Conservation (phyloP, 2,797 vertebrate genomes). For the Morus bassanus region DNA sequence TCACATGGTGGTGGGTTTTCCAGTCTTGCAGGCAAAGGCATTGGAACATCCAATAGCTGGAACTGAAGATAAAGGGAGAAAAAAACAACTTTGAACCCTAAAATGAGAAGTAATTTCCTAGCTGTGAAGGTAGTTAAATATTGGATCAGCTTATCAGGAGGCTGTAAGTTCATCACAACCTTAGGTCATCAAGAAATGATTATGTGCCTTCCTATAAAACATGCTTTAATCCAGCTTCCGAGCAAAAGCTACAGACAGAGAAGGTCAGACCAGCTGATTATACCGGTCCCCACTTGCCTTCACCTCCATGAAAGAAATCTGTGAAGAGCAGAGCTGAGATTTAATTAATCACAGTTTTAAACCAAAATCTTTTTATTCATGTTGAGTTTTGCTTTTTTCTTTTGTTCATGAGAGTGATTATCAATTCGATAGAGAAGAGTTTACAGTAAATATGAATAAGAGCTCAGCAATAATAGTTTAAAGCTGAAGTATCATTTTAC, state of each 20-base stretch:
- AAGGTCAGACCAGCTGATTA: not conserved
- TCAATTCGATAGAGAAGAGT: not conserved
- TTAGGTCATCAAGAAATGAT: not conserved
- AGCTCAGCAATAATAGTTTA: slow-evolving; percentile 15
- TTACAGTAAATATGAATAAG: slow-evolving; percentile 11
- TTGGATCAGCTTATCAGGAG: not conserved
- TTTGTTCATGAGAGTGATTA: not conserved
- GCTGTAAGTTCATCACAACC: not conserved
- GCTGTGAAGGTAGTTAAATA: not conserved
- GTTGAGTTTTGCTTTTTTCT: not conserved
- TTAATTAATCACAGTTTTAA: slow-evolving; percentile 8
- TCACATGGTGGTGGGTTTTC: not conserved
- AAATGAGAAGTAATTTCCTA: not conserved
- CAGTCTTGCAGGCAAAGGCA: not conserved
- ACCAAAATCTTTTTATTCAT: not conserved
- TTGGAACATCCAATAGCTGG: not conserved
- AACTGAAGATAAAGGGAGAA: not conserved
- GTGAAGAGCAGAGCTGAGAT: not conserved
- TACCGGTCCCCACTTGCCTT: not conserved
- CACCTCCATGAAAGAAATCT: not conserved
- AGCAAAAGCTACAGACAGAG: not conserved
- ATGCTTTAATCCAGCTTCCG: not conserved
- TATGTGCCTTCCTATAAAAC: not conserved
- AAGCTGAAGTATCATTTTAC: slow-evolving; percentile 31
- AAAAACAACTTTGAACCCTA: not conserved